These are phyloP conservation scores for Petroica traversi DNA, from an alignment of 2,113 vertebrate genomes.

Conservation along the genomic window DNA sequence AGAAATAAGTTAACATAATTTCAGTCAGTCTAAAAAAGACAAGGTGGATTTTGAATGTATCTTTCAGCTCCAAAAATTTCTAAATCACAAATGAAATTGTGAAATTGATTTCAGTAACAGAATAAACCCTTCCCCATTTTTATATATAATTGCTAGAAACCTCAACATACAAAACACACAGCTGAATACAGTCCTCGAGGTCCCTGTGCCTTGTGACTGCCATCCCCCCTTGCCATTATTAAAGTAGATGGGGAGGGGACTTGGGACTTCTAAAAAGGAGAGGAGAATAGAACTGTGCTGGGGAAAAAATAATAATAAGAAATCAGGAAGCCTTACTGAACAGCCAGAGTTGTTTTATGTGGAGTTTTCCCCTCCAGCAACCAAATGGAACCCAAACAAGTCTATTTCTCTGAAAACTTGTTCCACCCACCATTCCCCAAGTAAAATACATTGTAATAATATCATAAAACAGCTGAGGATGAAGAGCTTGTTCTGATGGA, in stretches of 20 bases:
- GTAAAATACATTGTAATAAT: constrained; percentile 74
- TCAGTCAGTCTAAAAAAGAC: fast-evolving
- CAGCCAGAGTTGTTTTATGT: constrained; percentile 69
- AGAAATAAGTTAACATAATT: background rate
- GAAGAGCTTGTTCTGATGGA: constrained; percentile 76
- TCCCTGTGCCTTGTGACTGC: background rate
- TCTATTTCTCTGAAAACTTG: constrained; percentile 74
- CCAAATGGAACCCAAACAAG: constrained; percentile 76
- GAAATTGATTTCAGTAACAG: background rate
- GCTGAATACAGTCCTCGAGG: background rate
- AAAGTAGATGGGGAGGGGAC: constrained; percentile 49
- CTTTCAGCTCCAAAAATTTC: background rate
- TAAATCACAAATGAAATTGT: background rate
- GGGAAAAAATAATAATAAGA: constrained; percentile 70
- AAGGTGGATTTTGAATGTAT: background rate
- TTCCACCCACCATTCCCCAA: constrained; percentile 64
- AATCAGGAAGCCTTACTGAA: constrained; percentile 72
- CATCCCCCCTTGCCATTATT: constrained; percentile 25
- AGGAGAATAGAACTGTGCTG: constrained; percentile 45
- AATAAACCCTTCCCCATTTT: background rate
- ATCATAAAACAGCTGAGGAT: constrained; percentile 76
- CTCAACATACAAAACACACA: background rate
- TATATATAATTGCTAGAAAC: background rate
- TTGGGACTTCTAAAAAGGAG: constrained; percentile 55
- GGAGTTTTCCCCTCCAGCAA: constrained; percentile 75